A percentile compares a stretch with the other conserved stretches of the same genome.
Evolutionary conservation across 2,888 invertebrate genomes (phyloP).

Genomic region (Euphydryas editha): DNA sequence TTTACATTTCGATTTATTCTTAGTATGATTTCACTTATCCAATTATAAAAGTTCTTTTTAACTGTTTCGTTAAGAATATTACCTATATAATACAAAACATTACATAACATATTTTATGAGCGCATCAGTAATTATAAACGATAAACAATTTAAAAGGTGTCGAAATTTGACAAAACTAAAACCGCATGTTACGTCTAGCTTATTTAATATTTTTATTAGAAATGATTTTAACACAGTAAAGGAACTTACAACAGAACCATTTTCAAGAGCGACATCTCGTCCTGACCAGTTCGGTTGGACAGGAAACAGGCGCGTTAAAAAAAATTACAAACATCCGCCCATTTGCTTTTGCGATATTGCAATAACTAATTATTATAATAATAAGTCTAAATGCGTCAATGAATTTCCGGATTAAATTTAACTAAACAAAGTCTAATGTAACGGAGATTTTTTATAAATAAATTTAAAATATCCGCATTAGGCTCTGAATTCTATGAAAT

Average conservation of each 20-base stretch:
- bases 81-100: too few relatives aligned
- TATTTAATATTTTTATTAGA: background rate
- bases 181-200: too few relatives aligned
- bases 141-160: too few relatives aligned
- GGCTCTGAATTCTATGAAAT: too few relatives aligned
- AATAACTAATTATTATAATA: slow-evolving; percentile 67
- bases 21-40: too few relatives aligned
- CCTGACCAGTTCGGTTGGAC: slow-evolving; percentile 55
- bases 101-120: too few relatives aligned
- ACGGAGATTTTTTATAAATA: slow-evolving; percentile 25
- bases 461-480: background rate
- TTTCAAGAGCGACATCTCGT: background rate
- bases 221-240: background rate
- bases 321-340: slow-evolving; percentile 77
- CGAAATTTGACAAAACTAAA: too few relatives aligned
- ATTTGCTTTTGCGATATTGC: slow-evolving; percentile 66
- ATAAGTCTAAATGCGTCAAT: slow-evolving; percentile 47
- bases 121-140: too few relatives aligned
- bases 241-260: background rate
- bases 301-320: slow-evolving; percentile 78
- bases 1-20: too few relatives aligned
- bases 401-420: slow-evolving; percentile 9
- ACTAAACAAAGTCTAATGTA: background rate
- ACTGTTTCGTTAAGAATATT: too few relatives aligned
- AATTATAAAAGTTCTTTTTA: too few relatives aligned